Evolutionary conservation across 2,888 invertebrate species (phyloP), one percentile per base, ranked within the genome.

Genomic region (Drosophila longiperda): DNA sequence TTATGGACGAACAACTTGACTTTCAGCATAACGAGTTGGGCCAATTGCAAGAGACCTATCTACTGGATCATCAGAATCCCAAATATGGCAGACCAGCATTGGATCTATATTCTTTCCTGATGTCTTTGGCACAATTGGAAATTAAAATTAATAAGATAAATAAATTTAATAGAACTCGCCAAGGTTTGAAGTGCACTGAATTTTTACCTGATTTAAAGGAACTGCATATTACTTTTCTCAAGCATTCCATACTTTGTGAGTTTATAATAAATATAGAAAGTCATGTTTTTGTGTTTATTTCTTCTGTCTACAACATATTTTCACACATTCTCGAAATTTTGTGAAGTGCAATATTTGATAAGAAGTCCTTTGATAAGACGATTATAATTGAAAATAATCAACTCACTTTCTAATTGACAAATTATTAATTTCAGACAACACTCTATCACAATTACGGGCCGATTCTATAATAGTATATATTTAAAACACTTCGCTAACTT

Each of bases 1-100:
- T 72, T 83, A 34, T 92, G 91, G 92, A 71, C 80, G 0, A 92
- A 91, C 50, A 92, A 92, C 55, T 70, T 91, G 0, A 87, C 91
- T 92, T 92, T 54, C 82, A 89, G 33, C 78, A 92, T 60, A 81
- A 88, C 38, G 50, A 69, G 6, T 70, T 78, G 17, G 87, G 82
- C 0, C 64, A 61, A 8, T 64, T 80, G 6, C 72, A 80, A 29
- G 87, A 92, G 40, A 87, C 89, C 2, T 82, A 83, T 42, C 70
- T 92, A 32, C 66, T 92, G 12, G 92, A 92, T 60, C 88, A 83
- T 50, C 91, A 92, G 66, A 42, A 85, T 9, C 58, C 83, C 0
- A 85, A 83, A 50, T 92, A 83, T 57, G 90, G 89, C 8, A n/a
- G n/a, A n/a, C n/a, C 11, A 17, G 38, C 36, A 23, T 23, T 23